Evolutionary conservation across 2,113 vertebrate species (phyloP).

Genomic region (Peromyscus californicus): DNA sequence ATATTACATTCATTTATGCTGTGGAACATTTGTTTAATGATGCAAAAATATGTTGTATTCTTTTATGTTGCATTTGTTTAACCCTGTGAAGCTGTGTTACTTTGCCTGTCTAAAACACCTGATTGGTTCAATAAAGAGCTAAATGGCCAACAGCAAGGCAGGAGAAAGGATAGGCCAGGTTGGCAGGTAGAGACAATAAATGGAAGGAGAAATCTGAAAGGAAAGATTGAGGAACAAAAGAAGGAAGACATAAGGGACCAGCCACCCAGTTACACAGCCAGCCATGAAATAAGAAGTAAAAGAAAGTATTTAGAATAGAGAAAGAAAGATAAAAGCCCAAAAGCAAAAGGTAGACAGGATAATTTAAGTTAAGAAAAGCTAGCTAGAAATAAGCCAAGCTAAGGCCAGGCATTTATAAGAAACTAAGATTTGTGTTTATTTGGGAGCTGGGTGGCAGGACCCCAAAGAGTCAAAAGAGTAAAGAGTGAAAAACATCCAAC

Average conservation of each 20-base stretch:
- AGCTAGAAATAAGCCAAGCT: too few relatives aligned
- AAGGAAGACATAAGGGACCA: too few relatives aligned
- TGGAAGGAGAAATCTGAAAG: background rate
- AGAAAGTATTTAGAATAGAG: background rate
- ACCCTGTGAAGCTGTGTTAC: background rate
- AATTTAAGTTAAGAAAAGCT: background rate
- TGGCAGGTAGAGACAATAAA: background rate
- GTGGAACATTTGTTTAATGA: too few relatives aligned
- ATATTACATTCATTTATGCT: background rate
- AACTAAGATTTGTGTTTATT: too few relatives aligned
- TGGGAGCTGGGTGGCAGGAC: too few relatives aligned
- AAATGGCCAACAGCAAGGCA: background rate
- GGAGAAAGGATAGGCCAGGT: background rate
- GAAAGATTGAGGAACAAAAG: too few relatives aligned
- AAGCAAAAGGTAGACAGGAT: background rate
- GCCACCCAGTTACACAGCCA: background rate
- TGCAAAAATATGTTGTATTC: too few relatives aligned
- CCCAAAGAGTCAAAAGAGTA: too few relatives aligned
- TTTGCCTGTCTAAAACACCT: background rate
- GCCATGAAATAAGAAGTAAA: too few relatives aligned
- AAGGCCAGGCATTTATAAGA: too few relatives aligned
- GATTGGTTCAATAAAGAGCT: background rate
- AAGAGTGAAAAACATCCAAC: too few relatives aligned
- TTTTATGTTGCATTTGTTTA: background rate
- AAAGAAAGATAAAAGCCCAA: background rate